phyloP scores from a whole-genome alignment of 2,888 invertebrate species.

The Tenthredo livida region DNA sequence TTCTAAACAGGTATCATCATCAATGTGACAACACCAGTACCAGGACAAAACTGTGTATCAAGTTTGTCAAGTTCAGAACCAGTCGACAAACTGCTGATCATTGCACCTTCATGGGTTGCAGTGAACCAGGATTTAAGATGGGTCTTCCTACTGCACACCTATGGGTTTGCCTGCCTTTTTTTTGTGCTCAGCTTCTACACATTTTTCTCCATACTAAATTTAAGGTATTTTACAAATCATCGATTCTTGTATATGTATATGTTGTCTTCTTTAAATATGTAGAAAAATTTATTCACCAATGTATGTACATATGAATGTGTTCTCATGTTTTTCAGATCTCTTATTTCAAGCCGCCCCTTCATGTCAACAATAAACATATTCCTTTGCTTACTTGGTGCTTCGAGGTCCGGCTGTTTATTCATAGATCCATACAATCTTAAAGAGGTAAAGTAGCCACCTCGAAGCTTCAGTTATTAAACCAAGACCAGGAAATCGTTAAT shows the following conservation, averaged over 20 bases:
- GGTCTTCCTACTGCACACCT: conserved; percentile 80
- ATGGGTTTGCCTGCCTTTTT: conserved; percentile 81
- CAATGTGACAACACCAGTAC: conserved; percentile 65
- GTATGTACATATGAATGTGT: conserved; percentile 4
- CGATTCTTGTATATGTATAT: not conserved
- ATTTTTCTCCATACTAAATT: conserved; percentile 80
- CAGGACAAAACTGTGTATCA: conserved; percentile 68
- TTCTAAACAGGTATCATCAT: conserved; percentile 42
- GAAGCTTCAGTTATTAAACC: not conserved
- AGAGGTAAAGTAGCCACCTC: conserved; percentile 73
- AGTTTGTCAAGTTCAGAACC: conserved; percentile 65
- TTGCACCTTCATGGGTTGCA: conserved; percentile 70
- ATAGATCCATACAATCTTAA: conserved; percentile 82
- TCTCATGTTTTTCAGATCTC: conserved; percentile 75
- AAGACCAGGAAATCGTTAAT: conserved; percentile 31
- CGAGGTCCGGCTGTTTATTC: conserved; percentile 79
- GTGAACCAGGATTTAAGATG: conserved; percentile 78
- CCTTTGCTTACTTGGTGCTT: conserved; percentile 79
- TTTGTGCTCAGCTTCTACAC: conserved; percentile 80
- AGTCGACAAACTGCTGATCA: conserved; percentile 69
- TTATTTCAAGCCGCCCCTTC: conserved; percentile 80
- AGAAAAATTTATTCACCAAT: not conserved
- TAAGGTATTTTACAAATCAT: conserved; percentile 75
- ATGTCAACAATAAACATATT: conserved; percentile 81
- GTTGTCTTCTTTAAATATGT: not conserved